Evolutionary conservation across 2,797 vertebrate species (phyloP), one percentile per base, ranked within the genome.

Genomic region (Sparidentex hasta): DNA sequence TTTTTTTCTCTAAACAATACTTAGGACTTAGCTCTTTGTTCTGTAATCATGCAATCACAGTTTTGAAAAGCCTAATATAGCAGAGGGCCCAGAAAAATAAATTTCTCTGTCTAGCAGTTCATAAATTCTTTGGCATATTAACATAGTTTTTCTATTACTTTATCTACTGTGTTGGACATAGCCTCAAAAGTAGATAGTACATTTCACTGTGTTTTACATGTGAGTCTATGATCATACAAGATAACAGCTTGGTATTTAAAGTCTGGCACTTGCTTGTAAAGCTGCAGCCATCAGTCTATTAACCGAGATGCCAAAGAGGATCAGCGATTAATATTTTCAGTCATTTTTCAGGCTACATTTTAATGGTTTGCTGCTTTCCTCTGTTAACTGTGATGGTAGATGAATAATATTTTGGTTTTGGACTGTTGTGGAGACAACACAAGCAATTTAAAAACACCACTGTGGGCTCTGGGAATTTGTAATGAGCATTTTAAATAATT

Each of bases 1-100:
- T 33, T 13, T 43, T 80, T 79, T 80, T 46, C 4, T 44, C 6
- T 85, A 62, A 65, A 74, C 68, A 70, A 62, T 69, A 71, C 20
- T 66, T 57, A 12, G 48, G 33, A 62, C 20, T 23, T 62, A 55
- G 7, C 43, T 33, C 20, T 23, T 63, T 59, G 7, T 47, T 33
- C 51, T 25, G n/a, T 63, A 76, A 74, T 82, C 54, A 61, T 67
- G 38, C 9, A 84, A 59, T 23, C 23, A n/a, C 51, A 25, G 18
- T 59, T 73, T 41, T 67, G 20, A 38, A 52, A 55, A 20, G 14
- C 14, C 20, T 11, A 70, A 48, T 61, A 21, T 38, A 52, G 11
- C 1, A 46, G 7, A 63, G 46, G 21, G 13, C n/a, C 51, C 55
- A 66, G 0, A 44, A 33, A 66, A 50, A 44, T 23, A 1, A 17